These are phyloP conservation scores for Acromyrmex heyeri DNA, from an alignment of 1,140 invertebrate species.

Conservation along the genomic window DNA sequence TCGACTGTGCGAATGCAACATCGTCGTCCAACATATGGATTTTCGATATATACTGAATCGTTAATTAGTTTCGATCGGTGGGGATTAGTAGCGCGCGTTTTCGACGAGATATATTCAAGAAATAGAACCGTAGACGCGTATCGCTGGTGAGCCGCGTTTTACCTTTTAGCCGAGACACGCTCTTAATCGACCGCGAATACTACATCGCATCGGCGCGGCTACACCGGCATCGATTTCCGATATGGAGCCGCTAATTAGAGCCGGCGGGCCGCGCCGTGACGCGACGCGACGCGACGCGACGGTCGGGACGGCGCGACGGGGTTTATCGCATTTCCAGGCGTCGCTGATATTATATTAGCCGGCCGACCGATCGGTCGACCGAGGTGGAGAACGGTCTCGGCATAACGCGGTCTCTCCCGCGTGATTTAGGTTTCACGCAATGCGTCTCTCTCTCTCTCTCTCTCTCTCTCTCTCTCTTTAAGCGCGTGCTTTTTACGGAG, in stretches of 20 bases:
- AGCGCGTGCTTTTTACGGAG: constrained; percentile 74
- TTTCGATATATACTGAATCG: constrained; percentile 5
- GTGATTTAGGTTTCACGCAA: constrained; percentile 54
- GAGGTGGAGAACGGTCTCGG: constrained; percentile 44
- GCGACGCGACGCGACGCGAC: constrained; percentile 33
- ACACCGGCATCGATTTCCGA: constrained; percentile 61
- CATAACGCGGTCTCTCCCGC: constrained; percentile 53
- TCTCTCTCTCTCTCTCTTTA: not conserved
- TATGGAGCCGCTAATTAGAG: constrained; percentile 64
- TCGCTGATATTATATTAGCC: constrained; percentile 63
- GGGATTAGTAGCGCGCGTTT: constrained; percentile 25
- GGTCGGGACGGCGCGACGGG: constrained; percentile 44
- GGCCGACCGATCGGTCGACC: constrained; percentile 37
- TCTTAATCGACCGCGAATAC: constrained; percentile 62
- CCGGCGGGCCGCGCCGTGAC: constrained; percentile 47
- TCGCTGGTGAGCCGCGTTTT: constrained; percentile 24
- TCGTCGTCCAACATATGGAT: not conserved
- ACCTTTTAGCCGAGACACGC: constrained; percentile 56
- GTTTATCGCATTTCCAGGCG: constrained; percentile 66
- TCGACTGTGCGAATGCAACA: not conserved
- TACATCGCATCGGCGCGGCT: constrained; percentile 55
- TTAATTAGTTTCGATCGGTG: constrained; percentile 27
- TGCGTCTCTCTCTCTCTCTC: not conserved
- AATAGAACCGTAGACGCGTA: constrained; percentile 42
- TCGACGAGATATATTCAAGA: constrained; percentile 24